These are phyloP conservation scores for Apotomis betuletana DNA, from an alignment of 2,888 invertebrate genomes.

Conservation along the genomic window DNA sequence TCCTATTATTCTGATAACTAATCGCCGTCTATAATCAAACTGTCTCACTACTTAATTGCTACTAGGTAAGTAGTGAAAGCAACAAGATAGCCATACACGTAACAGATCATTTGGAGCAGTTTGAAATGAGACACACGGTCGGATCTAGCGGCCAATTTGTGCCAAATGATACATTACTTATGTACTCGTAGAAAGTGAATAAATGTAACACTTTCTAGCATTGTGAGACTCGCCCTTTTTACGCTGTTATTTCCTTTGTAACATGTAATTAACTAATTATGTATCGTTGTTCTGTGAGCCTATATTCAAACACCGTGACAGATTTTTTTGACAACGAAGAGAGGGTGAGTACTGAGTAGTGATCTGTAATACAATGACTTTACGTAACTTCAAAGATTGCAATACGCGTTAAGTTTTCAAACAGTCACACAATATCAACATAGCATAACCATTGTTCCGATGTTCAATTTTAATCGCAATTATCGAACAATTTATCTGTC, in stretches of 20 bases:
- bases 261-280: background rate
- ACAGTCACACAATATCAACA: slow-evolving; percentile 7
- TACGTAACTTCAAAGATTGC: background rate
- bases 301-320: too few relatives aligned
- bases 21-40: slow-evolving; percentile 8
- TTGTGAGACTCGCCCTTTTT: background rate
- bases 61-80: slow-evolving; percentile 42
- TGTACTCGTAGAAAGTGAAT: background rate
- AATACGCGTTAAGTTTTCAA: background rate
- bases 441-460: slow-evolving; percentile 10
- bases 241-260: background rate
- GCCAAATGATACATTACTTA: slow-evolving; percentile 3
- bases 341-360: background rate
- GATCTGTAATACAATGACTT: background rate
- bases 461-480: slow-evolving; percentile 32
- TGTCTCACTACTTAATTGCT: slow-evolving; percentile 27
- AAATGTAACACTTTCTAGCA: background rate
- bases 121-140: slow-evolving; percentile 36
- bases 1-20: background rate
- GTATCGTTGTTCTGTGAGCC: too few relatives aligned
- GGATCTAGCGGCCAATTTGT: slow-evolving; percentile 11
- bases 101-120: slow-evolving; percentile 41
- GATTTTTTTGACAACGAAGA: background rate
- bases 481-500: slow-evolving; percentile 32
- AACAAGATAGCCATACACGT: slow-evolving; percentile 40